These are phyloP conservation scores for Oncorhynchus masou DNA, from an alignment of 2,113 vertebrate genomes.

Conservation along the genomic window DNA sequence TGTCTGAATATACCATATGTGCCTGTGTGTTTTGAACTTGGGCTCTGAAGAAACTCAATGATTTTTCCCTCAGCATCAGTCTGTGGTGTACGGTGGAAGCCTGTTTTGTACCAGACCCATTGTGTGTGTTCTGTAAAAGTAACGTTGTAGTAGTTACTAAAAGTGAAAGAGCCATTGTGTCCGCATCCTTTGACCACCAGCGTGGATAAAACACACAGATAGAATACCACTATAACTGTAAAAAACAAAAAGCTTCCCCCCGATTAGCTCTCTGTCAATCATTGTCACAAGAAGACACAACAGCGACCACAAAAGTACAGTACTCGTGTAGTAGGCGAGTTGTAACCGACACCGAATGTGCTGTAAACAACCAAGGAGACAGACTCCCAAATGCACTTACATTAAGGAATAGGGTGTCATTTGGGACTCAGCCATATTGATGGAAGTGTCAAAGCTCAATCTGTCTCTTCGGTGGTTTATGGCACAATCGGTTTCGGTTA, in stretches of 20 bases:
- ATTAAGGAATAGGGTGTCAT: too few species aligned
- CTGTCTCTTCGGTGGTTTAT: not conserved
- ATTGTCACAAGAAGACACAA: not conserved
- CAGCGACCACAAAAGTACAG: not conserved
- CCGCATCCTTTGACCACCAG: not conserved
- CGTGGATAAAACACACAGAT: not conserved
- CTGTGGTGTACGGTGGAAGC: not conserved
- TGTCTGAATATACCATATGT: not conserved
- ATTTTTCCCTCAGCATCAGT: not conserved
- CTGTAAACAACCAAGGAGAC: not conserved
- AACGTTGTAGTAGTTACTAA: conserved; percentile 9
- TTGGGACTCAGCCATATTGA: not conserved
- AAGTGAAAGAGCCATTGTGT: conserved; percentile 43
- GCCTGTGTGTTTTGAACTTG: not conserved
- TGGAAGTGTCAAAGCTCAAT: not conserved
- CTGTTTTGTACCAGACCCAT: not conserved
- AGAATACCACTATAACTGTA: not conserved
- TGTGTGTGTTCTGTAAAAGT: conserved; percentile 10
- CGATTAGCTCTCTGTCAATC: not conserved
- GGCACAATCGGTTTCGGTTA: too few species aligned
- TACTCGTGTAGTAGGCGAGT: not conserved
- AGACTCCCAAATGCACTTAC: not conserved
- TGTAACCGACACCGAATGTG: too few species aligned
- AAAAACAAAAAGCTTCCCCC: not conserved
- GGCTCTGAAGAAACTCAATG: not conserved